A percentile compares a stretch with the other conserved stretches of the same genome.
Evolutionary conservation across 1,140 invertebrate species (phyloP).

Genomic region (Pseudomyrmex gracilis): DNA sequence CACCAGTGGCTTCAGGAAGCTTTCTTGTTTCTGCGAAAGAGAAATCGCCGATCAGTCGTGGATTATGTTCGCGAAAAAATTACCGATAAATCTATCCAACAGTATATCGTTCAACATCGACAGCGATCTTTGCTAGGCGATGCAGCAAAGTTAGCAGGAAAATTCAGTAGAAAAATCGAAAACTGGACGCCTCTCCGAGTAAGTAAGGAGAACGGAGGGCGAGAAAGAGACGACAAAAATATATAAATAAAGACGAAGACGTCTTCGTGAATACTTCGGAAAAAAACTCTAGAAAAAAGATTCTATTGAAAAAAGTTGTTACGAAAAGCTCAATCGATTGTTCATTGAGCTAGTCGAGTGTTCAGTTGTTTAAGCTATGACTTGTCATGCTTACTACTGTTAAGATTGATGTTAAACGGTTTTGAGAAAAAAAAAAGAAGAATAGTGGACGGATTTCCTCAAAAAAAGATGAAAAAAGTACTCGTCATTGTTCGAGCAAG

Average conservation of each 20-base stretch:
- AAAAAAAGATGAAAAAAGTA: constrained; percentile 23
- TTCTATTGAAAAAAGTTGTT: constrained; percentile 36
- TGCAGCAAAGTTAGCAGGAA: constrained; percentile 34
- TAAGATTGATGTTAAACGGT: constrained; percentile 45
- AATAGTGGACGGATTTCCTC: constrained; percentile 1
- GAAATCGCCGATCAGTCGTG: background rate
- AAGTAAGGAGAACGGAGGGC: constrained; percentile 47
- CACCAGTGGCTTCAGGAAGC: constrained; percentile 97
- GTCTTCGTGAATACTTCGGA: background rate
- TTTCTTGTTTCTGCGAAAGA: constrained; percentile 94
- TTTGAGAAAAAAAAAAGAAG: constrained; percentile 16
- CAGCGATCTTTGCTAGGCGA: constrained; percentile 64
- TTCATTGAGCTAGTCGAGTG: constrained; percentile 19
- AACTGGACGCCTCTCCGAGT: constrained; percentile 33
- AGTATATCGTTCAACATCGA: constrained; percentile 63
- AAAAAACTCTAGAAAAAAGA: constrained; percentile 28
- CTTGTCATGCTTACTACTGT: constrained; percentile 36
- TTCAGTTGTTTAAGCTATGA: background rate
- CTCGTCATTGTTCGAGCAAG: constrained; percentile 22
- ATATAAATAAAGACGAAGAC: background rate
- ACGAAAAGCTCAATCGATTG: constrained; percentile 32
- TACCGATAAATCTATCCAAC: constrained; percentile 36
- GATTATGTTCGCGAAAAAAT: background rate
- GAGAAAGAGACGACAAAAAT: constrained; percentile 40
- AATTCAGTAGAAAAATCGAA: constrained; percentile 49